Base-by-base conservation (phyloP, 2,113 vertebrate species). In the Mesitornis unicolor region DNA sequence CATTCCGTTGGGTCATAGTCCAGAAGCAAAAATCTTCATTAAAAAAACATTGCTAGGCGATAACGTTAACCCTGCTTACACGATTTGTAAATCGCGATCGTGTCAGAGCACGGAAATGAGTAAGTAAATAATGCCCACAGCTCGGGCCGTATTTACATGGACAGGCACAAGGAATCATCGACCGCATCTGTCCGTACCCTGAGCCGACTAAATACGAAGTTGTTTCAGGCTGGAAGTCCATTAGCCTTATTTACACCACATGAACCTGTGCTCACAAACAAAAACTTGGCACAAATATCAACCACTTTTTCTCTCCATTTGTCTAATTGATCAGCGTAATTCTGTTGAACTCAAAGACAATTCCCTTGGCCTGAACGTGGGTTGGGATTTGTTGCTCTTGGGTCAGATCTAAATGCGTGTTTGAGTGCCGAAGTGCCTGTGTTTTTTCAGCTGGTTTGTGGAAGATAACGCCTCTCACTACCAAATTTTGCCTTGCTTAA, bases 31-130 rank as follows among this genome's bases (percentile, higher is more conserved):
- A 45, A 76, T 26, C 47, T 86, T 90, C 85, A 84, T 94, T 86
- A 54, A 81, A 86, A 78, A 84, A 60, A 56, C 70, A 3, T 4
- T 10, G 84, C 50, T 13, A 25, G 59, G 38, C 35, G 92, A 86
- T 83, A 95, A 83, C 74, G 6, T 63, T 69, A 33, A 2, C 25
- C 36, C 84, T 59, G 1, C 82, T n/a, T 13, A 8, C 2, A 4
- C 11, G 71, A 22, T 40, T 15, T 48, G 31, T 12, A 7, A 53
- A 47, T 78, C 15, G 7, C 2, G 4, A 5, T 11, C 17, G 0
- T 51, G 73, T 68, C 89, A 89, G 83, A 50, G 91, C 93, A 26
- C 33, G 71, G 96, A 94, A 93, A 36, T 94, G 95, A 96, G 63
- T 86, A n/a, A 93, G 65, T 15, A 31, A 31, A 25, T 24, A 42